A percentile compares a stretch with the other conserved stretches of the same genome.
phyloP scores from a whole-genome alignment of 1,140 invertebrate species.

The Sminthurides bifidus region DNA sequence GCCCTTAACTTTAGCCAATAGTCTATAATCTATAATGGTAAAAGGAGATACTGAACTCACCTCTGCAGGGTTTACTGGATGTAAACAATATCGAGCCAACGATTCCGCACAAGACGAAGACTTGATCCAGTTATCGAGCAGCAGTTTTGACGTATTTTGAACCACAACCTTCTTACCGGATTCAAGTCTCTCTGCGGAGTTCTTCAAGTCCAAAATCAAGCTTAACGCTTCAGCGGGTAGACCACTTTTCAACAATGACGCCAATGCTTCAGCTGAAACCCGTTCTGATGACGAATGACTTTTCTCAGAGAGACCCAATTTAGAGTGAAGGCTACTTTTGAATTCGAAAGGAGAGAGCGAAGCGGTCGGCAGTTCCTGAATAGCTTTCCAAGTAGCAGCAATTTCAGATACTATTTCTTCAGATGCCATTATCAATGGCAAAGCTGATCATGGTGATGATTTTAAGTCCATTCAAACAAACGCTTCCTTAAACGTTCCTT shows the following conservation, averaged over 20 bases:
- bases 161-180: background rate
- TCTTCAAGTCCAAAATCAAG: background rate
- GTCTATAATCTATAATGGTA: background rate
- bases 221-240: background rate
- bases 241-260: background rate
- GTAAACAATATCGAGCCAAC: slow-evolving; percentile 13
- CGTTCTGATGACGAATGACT: no score
- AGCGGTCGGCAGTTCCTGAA: no score
- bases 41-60: slow-evolving; percentile 4
- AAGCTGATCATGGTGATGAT: no score
- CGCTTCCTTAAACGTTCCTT: no score
- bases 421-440: no score
- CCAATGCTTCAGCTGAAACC: no score
- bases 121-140: slow-evolving; percentile 18
- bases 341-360: no score
- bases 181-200: background rate
- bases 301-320: no score
- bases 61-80: slow-evolving; percentile 13
- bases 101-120: slow-evolving; percentile 19
- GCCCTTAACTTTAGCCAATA: background rate
- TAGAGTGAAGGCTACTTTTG: no score
- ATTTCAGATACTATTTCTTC: no score
- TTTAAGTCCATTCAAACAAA: no score
- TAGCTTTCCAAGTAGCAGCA: no score
- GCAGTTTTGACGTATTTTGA: slow-evolving; percentile 9